Evolutionary conservation across 1,140 invertebrate genomes (phyloP), one percentile per base, ranked within the genome.

Genomic region (Camponotus vicinus): DNA sequence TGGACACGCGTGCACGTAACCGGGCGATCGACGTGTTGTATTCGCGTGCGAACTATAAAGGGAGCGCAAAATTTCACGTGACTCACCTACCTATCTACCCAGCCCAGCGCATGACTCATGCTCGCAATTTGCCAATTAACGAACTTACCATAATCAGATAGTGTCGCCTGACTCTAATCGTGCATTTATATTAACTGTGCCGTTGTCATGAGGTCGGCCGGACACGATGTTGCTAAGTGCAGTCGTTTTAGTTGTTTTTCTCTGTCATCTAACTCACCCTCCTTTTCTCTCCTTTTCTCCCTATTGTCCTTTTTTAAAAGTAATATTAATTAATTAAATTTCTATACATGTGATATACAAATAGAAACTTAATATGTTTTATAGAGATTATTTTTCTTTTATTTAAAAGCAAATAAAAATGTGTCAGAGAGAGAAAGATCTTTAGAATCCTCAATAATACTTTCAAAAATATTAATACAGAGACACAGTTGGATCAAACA

Each of bases 121-220:
- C 87, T 88, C 89, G 90, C 91, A 93, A 93, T 94, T 94, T 91
- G 90, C 92, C 92, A 94, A 94, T 94, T 94, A 93, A 92, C 84
- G 52, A 92, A 93, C 89, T 93, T 70, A 71, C 88, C 85, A 88
- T 92, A 92, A 94, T 94, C 93, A 93, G 93, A 94, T 94, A 89
- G 89, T 82, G 79, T 87, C 80, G 57, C 63, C 61, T 40, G 45
- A 69, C 57, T 59, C 75, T 78, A 70, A 85, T 84, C 80, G 59
- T 73, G 57, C 69, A 57, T 80, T 85, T 85, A 52, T 76, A 79
- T 66, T 64, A 87, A 87, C 80, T 61, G 45, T 67, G 73, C 67
- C 66, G 77, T 49, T 52, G 64, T 52, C 40, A 32, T 69, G 70
- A 64, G 55, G 45, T 55, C 27, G 27, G 73, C 75, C 45, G 37